Evolutionary conservation across 2,888 invertebrate species (phyloP), one percentile per base, ranked within the genome.

Genomic region (Troides aeacus): DNA sequence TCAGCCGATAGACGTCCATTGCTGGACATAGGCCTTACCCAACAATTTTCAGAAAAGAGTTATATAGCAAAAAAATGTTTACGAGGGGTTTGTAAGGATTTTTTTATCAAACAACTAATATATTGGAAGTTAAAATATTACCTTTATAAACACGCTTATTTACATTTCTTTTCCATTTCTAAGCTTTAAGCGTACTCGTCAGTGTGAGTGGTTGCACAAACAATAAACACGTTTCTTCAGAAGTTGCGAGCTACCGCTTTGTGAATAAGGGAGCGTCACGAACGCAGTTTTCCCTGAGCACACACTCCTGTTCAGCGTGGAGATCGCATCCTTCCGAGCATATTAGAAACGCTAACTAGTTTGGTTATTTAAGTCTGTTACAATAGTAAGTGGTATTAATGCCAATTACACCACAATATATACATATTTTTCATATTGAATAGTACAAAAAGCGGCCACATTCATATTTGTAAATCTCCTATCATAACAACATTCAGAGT

Each of bases 181-280:
- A 58, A 24, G 30, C 36, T 62, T 62, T 36, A 21, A 65, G 69
- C 56, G 24, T 30, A 57, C 50, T 62, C 36, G 39, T 46, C 61
- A 42, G 39, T 24, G 64, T 4, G 69, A 69, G 69, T 61, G 65
- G 57, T 69, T 64, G 65, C 61, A 65, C 64, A 65, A 69, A 69
- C 69, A 69, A 69, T 69, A 65, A 69, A 69, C 69, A 69, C 65
- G 65, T 65, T 69, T 64, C 64, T 65, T 61, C 61, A 53, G 61
- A 69, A 61, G 53, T 24, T 24, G 63, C 63, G 50, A 50, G 18
- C 53, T 63, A 30, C 23, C 63, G 64, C 57, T 42, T 59, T 61
- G 53, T 42, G 46, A 59, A 58, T 66, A 66, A 42, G 66, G 65
- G 57, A 63, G 53, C 63, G 63, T 63, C 63, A 63, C 53, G 53